phyloP scores from a whole-genome alignment of 1,140 invertebrate genomes.

The Mesaphorura yosii region DNA sequence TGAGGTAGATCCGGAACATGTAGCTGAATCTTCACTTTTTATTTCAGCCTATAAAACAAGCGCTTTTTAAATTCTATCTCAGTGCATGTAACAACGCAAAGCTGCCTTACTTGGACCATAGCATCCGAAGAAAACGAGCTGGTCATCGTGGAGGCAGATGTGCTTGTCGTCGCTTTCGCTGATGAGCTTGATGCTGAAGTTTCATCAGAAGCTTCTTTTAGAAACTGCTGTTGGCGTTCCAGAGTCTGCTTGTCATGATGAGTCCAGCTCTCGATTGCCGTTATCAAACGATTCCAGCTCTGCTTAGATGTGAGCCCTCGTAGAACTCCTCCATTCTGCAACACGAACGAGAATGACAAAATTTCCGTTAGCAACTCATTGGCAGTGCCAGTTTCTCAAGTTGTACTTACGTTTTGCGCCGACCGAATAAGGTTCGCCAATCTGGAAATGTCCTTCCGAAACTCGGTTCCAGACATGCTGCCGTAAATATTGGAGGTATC shows the following conservation, averaged over 20 bases:
- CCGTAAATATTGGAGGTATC: slow-evolving; percentile 1
- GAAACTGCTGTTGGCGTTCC: background rate
- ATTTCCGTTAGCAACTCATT: background rate
- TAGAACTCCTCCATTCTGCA: slow-evolving; percentile 28
- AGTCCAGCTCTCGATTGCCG: slow-evolving; percentile 27
- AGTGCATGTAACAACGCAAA: no score
- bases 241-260: slow-evolving; percentile 1
- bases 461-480: slow-evolving; percentile 24
- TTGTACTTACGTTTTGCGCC: slow-evolving; percentile 24
- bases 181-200: background rate
- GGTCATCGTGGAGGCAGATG: background rate
- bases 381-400: background rate
- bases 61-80: background rate
- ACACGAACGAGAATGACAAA: slow-evolving; percentile 2
- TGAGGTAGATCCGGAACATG: background rate
- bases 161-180: background rate
- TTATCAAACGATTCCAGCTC: slow-evolving; percentile 26
- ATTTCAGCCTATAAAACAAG: slow-evolving; percentile 14
- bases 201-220: background rate
- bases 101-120: slow-evolving; percentile 20
- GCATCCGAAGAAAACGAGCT: slow-evolving; percentile 17
- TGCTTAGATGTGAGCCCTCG: slow-evolving; percentile 21
- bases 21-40: background rate
- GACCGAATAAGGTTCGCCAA: slow-evolving; percentile 24
- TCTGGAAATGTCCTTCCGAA: slow-evolving; percentile 27